Evolutionary conservation across 2,888 invertebrate genomes (phyloP).

Genomic region (Chrysina gloriosa): DNA sequence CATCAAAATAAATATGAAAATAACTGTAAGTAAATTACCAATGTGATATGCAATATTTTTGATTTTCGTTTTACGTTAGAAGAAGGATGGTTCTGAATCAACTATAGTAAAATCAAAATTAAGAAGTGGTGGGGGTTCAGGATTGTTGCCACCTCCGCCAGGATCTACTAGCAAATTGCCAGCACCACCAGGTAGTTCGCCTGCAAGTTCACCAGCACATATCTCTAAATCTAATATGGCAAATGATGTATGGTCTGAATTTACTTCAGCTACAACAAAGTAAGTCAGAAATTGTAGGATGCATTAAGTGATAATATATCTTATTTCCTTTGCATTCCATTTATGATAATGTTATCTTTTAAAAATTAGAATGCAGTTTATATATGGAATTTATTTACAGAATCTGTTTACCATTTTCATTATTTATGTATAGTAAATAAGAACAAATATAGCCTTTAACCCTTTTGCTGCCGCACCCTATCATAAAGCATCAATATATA

Average conservation of each 20-base stretch:
- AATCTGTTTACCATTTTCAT: no score
- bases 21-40: slow-evolving; percentile 75
- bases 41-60: slow-evolving; percentile 5
- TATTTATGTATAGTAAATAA: no score
- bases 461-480: no score
- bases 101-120: slow-evolving; percentile 72
- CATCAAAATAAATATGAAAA: slow-evolving; percentile 98
- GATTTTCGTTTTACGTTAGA: slow-evolving; percentile 67
- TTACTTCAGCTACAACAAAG: slow-evolving; percentile 71
- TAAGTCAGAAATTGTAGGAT: no score
- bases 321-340: no score
- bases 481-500: no score
- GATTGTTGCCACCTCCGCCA: slow-evolving; percentile 84
- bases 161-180: slow-evolving; percentile 77
- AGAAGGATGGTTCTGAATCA: slow-evolving; percentile 87
- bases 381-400: no score
- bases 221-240: slow-evolving; percentile 64
- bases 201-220: slow-evolving; percentile 77
- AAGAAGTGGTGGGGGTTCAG: slow-evolving; percentile 65
- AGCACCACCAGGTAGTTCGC: slow-evolving; percentile 84
- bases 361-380: no score
- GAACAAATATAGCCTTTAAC: no score
- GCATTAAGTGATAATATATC: no score
- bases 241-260: slow-evolving; percentile 82
- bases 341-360: no score